These are phyloP conservation scores for Rhinichthys osculus DNA, from an alignment of 2,797 vertebrate species.

Conservation along the genomic window DNA sequence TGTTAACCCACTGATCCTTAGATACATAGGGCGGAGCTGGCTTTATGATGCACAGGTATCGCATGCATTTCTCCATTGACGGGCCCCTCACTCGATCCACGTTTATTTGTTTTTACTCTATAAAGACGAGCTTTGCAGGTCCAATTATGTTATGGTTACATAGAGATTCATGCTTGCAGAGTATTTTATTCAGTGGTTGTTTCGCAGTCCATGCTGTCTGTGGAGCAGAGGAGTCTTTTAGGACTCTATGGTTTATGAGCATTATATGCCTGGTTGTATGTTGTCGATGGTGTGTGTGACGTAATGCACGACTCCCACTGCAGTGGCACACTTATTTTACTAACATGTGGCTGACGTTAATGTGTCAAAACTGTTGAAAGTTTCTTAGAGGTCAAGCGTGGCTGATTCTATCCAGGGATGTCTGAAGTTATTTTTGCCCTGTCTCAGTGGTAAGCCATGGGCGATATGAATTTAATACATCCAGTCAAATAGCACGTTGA, in stretches of 20 bases:
- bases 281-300: background rate
- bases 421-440: background rate
- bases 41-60: slow-evolving; percentile 10
- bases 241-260: background rate
- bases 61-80: background rate
- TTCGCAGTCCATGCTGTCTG: background rate
- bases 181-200: slow-evolving; percentile 9
- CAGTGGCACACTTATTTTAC: background rate
- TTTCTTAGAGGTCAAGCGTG: slow-evolving; percentile 15
- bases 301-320: background rate
- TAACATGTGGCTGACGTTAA: background rate
- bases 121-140: background rate
- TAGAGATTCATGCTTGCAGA: background rate
- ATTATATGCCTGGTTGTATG: background rate
- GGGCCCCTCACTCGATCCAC: background rate
- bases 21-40: slow-evolving; percentile 15
- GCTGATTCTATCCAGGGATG: background rate
- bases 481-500: background rate
- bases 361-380: slow-evolving; percentile 12
- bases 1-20: slow-evolving; percentile 29
- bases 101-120: slow-evolving; percentile 8
- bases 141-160: slow-evolving; percentile 18
- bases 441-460: background rate
- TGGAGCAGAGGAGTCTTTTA: slow-evolving; percentile 12
- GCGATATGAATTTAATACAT: background rate